phyloP scores from a whole-genome alignment of 2,888 invertebrate genomes.

The Lycophotia porphyrea region DNA sequence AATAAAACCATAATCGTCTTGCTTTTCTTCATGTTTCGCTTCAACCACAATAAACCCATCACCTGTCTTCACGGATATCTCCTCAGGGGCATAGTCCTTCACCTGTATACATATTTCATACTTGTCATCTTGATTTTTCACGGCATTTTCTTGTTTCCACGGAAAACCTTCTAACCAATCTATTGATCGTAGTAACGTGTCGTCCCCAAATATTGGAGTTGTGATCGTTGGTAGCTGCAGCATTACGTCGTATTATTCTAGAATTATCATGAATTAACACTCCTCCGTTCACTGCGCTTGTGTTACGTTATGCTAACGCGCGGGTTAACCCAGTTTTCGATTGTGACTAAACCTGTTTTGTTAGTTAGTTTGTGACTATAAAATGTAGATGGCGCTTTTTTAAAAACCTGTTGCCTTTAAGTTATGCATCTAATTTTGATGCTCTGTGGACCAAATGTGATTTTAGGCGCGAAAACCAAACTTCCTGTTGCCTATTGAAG shows the following conservation, averaged over 20 bases:
- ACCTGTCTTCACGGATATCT: constrained; percentile 76
- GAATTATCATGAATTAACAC: constrained; percentile 60
- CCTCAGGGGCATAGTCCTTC: constrained; percentile 79
- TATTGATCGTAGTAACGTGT: constrained; percentile 79
- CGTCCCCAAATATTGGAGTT: constrained; percentile 78
- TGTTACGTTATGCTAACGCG: constrained; percentile 29
- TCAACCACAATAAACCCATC: constrained; percentile 78
- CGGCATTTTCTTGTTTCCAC: constrained; percentile 77
- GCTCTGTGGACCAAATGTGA: constrained; percentile 11
- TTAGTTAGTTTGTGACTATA: constrained; percentile 52
- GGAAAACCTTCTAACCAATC: constrained; percentile 84
- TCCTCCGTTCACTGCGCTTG: constrained; percentile 31
- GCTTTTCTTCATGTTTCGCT: constrained; percentile 81
- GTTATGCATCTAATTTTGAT: background rate
- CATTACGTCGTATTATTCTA: constrained; percentile 57
- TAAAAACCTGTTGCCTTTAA: constrained; percentile 4
- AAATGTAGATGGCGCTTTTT: constrained; percentile 67
- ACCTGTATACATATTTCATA: constrained; percentile 79
- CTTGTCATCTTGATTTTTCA: constrained; percentile 73
- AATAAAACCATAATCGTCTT: constrained; percentile 79
- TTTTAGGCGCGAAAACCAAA: constrained; percentile 27
- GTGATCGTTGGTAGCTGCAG: constrained; percentile 61
- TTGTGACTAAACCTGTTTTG: constrained; percentile 52
- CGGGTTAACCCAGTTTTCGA: constrained; percentile 32
- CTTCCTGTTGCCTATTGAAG: background rate